Percentiles rank a stretch among this genome's conserved stretches.
These are phyloP conservation scores for Notoglanidium macrostoma DNA, from an alignment of 2,797 vertebrate genomes.

Conservation along the genomic window DNA sequence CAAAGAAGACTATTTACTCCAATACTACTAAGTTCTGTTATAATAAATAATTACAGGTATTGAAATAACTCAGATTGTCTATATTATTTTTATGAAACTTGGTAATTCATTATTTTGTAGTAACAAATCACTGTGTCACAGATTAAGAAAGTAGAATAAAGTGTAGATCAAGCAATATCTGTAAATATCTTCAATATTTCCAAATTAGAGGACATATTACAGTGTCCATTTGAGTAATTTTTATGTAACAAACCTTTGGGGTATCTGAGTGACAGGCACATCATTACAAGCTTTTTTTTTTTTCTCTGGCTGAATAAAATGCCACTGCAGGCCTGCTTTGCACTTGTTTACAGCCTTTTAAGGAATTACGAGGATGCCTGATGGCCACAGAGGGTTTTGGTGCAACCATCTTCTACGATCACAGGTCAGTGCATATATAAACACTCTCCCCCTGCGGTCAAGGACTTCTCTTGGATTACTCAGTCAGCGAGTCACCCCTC, in stretches of 20 bases:
- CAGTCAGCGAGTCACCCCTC: conserved; percentile 33
- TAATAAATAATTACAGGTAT: neutral
- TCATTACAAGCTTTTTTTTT: conserved; percentile 14
- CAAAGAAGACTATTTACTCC: neutral
- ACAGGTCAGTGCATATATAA: conserved; percentile 48
- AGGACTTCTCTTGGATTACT: conserved; percentile 48
- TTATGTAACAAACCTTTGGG: conserved; percentile 22
- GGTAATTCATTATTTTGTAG: neutral
- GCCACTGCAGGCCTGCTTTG: conserved; percentile 28
- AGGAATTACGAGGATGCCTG: conserved; percentile 34
- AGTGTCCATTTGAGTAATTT: neutral
- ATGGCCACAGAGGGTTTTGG: conserved; percentile 42
- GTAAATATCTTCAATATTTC: conserved; percentile 10
- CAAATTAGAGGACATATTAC: neutral
- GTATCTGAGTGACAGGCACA: conserved; percentile 33
- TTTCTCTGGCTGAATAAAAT: conserved; percentile 28
- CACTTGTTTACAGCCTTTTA: conserved; percentile 36
- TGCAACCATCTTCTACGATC: conserved; percentile 25
- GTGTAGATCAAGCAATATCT: neutral
- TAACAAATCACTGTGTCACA: no score
- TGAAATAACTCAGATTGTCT: neutral
- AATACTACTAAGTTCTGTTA: neutral
- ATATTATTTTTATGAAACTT: neutral
- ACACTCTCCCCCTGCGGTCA: conserved; percentile 44
- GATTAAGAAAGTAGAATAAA: neutral